A percentile compares a stretch with the other conserved stretches of the same genome.
phyloP scores from a whole-genome alignment of 2,797 vertebrate species.

The Bufotes viridis region DNA sequence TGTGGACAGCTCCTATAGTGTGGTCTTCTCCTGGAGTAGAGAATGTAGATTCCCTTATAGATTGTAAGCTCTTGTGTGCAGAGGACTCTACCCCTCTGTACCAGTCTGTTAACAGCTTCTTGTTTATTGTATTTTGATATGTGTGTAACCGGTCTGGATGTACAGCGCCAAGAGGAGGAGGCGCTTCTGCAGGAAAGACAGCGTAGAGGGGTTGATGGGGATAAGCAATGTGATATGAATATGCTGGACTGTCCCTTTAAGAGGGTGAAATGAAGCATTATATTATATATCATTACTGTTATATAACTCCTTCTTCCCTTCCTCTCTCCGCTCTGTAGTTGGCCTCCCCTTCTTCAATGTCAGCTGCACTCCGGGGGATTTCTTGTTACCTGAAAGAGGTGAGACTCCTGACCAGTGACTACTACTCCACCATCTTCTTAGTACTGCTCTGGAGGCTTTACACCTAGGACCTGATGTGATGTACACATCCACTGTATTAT shows the following conservation, averaged over 20 bases:
- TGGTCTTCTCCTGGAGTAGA: too few relatives aligned
- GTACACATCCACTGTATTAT: background rate
- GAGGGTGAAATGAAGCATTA: background rate
- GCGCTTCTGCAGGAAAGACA: background rate
- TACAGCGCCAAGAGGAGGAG: too few relatives aligned
- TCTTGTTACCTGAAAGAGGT: constrained; percentile 91
- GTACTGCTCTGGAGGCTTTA: background rate
- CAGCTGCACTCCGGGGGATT: constrained; percentile 85
- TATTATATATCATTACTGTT: background rate
- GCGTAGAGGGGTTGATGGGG: too few relatives aligned
- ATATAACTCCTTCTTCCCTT: background rate
- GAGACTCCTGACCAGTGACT: constrained; percentile 41
- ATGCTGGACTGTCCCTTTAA: background rate
- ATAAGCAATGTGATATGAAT: background rate
- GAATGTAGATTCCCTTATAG: too few relatives aligned
- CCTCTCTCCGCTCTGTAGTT: constrained; percentile 69
- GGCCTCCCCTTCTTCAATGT: constrained; percentile 86
- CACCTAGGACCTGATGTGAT: too few relatives aligned
- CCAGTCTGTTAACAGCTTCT: too few relatives aligned
- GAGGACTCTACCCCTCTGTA: too few relatives aligned
- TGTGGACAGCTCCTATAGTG: too few relatives aligned
- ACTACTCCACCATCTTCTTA: background rate
- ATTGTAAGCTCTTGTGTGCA: too few relatives aligned
- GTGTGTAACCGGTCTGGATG: too few relatives aligned
- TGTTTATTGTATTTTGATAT: too few relatives aligned